A percentile compares a stretch with the other conserved stretches of the same genome.
Conservation (phyloP, 2,888 invertebrate species). For the Andrena bicolor region DNA sequence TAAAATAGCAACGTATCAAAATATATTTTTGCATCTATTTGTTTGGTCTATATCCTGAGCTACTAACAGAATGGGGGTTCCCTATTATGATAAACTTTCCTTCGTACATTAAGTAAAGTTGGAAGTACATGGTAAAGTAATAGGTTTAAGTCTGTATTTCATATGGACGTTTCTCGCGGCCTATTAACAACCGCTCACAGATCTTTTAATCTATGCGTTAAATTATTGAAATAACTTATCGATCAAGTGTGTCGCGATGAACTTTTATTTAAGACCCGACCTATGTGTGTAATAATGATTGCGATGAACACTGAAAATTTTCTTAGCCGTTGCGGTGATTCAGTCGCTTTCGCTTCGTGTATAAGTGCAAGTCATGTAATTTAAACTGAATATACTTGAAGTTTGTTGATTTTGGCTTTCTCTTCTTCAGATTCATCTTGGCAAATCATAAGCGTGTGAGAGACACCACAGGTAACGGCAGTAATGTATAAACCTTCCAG, state of each 20-base stretch:
- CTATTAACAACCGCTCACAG: conserved; percentile 39
- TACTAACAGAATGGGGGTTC: conserved; percentile 75
- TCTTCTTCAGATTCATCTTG: conserved; percentile 89
- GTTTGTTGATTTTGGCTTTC: conserved; percentile 87
- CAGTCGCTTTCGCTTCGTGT: conserved; percentile 29
- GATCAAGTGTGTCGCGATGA: conserved; percentile 12
- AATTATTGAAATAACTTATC: conserved; percentile 32
- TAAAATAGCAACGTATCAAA: conserved; percentile 82
- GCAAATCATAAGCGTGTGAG: conserved; percentile 92
- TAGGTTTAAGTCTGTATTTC: conserved; percentile 71
- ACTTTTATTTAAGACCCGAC: conserved; percentile 8
- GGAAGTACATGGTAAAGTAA: conserved; percentile 76
- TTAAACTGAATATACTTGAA: conserved; percentile 86
- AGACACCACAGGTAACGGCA: conserved; percentile 93
- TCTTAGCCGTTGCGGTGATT: conserved; percentile 14
- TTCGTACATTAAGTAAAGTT: conserved; percentile 70
- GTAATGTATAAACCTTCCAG: conserved; percentile 92
- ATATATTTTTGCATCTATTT: conserved; percentile 80
- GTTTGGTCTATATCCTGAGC: conserved; percentile 81
- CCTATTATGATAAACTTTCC: conserved; percentile 65
- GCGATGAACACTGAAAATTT: conserved; percentile 31
- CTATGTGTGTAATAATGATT: conserved; percentile 15
- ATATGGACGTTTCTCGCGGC: conserved; percentile 70
- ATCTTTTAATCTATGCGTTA: conserved; percentile 37
- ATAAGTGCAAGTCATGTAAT: conserved; percentile 40